Conservation (phyloP, 2,888 invertebrate genomes). For the Prosapia bicincta region DNA sequence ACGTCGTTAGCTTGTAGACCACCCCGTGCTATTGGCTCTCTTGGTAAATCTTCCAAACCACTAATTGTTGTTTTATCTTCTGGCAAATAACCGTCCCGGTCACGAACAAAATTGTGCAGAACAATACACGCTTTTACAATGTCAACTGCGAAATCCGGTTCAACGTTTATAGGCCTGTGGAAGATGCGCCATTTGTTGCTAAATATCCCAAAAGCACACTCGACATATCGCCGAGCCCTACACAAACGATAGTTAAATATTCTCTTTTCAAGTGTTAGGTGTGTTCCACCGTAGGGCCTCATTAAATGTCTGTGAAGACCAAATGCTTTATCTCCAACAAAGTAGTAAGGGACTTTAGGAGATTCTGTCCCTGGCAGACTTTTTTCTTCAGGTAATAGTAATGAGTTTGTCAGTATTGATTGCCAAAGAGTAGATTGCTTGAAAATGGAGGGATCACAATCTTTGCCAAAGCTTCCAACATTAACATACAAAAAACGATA, state of each 20-base stretch:
- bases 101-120: slow-evolving; percentile 36
- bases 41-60: slow-evolving; percentile 23
- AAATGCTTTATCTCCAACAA: slow-evolving; percentile 42
- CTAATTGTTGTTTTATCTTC: slow-evolving; percentile 30
- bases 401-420: slow-evolving; percentile 15
- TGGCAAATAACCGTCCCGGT: slow-evolving; percentile 33
- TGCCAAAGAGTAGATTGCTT: neutral
- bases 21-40: slow-evolving; percentile 21
- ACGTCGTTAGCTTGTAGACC: slow-evolving; percentile 31
- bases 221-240: slow-evolving; percentile 36
- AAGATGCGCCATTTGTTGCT: slow-evolving; percentile 45
- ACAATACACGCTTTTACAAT: slow-evolving; percentile 37
- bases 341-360: slow-evolving; percentile 34
- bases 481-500: slow-evolving; percentile 20
- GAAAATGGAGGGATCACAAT: slow-evolving; percentile 16
- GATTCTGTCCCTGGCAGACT: slow-evolving; percentile 36
- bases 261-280: slow-evolving; percentile 33
- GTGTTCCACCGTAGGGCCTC: slow-evolving; percentile 36
- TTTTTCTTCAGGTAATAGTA: slow-evolving; percentile 37
- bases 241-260: slow-evolving; percentile 39
- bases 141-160: slow-evolving; percentile 37
- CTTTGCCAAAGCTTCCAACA: too few relatives aligned
- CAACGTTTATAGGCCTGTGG: slow-evolving; percentile 41
- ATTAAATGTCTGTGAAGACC: slow-evolving; percentile 32
- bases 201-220: slow-evolving; percentile 40